These are phyloP conservation scores for Gallinago nigripennis DNA, from an alignment of 2,797 vertebrate genomes.

Conservation along the genomic window DNA sequence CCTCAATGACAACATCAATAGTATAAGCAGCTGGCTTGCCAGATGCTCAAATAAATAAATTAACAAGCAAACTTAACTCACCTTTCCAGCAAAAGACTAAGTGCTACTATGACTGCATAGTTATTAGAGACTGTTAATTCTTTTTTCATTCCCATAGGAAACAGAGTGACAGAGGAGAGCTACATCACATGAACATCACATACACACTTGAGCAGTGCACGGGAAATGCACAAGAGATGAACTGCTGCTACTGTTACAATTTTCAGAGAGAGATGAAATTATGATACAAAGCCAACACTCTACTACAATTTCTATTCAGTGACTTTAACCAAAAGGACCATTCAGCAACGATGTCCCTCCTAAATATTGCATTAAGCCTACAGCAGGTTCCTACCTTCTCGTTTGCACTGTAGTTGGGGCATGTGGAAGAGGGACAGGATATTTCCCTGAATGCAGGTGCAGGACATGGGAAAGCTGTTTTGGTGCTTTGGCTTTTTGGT, in stretches of 20 bases:
- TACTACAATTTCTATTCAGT: not conserved
- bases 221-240: not conserved
- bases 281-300: not conserved
- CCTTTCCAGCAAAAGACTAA: not conserved
- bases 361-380: not conserved
- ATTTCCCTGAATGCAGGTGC: not conserved
- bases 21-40: not conserved
- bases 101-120: not conserved
- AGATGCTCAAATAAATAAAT: slow-evolving; percentile 15
- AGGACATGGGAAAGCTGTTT: not conserved
- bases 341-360: not conserved
- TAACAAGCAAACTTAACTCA: not conserved
- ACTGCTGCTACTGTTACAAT: not conserved
- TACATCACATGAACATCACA: not conserved
- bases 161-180: not conserved
- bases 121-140: not conserved
- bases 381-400: not conserved
- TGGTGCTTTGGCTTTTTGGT: not conserved
- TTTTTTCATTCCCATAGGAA: not conserved
- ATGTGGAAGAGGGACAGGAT: not conserved
- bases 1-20: not conserved
- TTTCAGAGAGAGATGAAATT: not conserved
- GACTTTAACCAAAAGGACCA: not conserved
- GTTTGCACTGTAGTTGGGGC: rapidly evolving
- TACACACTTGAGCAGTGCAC: not conserved